These are phyloP conservation scores for Rhopalosiphum padi DNA, from an alignment of 1,140 invertebrate species.

Conservation along the genomic window DNA sequence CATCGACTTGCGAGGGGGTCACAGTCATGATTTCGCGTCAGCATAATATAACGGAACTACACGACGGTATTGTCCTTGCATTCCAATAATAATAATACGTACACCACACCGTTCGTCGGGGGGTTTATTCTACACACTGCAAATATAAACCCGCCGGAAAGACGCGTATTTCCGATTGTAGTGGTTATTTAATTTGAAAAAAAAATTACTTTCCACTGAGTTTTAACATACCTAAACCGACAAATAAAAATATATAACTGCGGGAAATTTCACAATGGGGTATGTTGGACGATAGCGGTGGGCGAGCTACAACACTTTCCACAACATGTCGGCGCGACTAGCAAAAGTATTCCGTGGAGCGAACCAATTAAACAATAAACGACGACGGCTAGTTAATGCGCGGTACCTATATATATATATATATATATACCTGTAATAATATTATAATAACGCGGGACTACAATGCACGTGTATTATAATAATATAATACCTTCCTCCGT, in stretches of 20 bases:
- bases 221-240: neutral
- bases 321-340: neutral
- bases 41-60: neutral
- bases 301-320: neutral
- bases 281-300: neutral
- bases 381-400: slow-evolving; percentile 38
- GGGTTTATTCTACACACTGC: neutral
- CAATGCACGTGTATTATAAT: slow-evolving; percentile 15
- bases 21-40: slow-evolving; percentile 25
- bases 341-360: neutral
- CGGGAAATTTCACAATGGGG: slow-evolving; percentile 21
- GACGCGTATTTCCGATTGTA: neutral
- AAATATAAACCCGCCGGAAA: neutral
- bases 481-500: neutral
- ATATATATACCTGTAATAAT: neutral
- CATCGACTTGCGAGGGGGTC: neutral
- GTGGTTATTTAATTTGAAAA: neutral
- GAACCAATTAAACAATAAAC: slow-evolving; percentile 53
- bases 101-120: neutral
- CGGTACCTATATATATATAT: neutral
- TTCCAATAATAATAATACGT: neutral
- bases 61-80: slow-evolving; percentile 21
- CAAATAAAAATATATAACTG: neutral
- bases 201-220: neutral
- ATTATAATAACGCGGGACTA: neutral